phyloP scores from a whole-genome alignment of 2,113 vertebrate species.

The Epinephelus cyanopodus region DNA sequence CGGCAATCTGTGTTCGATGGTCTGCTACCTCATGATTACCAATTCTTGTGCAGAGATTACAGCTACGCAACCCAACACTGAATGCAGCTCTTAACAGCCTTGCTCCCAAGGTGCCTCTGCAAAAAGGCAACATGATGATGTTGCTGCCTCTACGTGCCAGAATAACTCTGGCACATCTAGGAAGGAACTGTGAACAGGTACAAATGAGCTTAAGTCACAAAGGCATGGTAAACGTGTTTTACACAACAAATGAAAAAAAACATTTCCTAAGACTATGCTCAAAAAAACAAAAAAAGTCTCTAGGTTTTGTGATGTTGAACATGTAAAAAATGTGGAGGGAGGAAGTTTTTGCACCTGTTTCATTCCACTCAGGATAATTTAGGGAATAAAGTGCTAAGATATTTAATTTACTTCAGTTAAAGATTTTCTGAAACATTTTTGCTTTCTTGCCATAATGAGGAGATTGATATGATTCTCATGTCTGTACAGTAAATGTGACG shows the following conservation, averaged over 20 bases:
- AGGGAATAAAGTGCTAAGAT: background rate
- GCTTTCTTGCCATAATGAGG: background rate
- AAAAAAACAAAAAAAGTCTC: background rate
- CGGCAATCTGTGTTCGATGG: conserved; percentile 61
- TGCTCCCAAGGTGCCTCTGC: conserved; percentile 48
- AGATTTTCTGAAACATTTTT: background rate
- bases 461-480: background rate
- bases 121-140: conserved; percentile 19
- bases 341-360: background rate
- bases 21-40: conserved; percentile 56
- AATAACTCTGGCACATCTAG: conserved; percentile 21
- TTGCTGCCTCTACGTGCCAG: background rate
- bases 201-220: conserved; percentile 20
- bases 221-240: conserved; percentile 1
- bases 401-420: background rate
- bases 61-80: background rate
- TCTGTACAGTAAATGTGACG: too few species aligned
- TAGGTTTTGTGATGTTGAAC: background rate
- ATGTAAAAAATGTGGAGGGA: background rate
- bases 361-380: too few species aligned
- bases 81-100: conserved; percentile 36
- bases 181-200: conserved; percentile 8
- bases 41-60: conserved; percentile 41
- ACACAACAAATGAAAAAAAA: background rate
- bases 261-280: background rate